These are phyloP conservation scores for Cataglyphis hispanica DNA, from an alignment of 1,140 invertebrate species.

Conservation along the genomic window DNA sequence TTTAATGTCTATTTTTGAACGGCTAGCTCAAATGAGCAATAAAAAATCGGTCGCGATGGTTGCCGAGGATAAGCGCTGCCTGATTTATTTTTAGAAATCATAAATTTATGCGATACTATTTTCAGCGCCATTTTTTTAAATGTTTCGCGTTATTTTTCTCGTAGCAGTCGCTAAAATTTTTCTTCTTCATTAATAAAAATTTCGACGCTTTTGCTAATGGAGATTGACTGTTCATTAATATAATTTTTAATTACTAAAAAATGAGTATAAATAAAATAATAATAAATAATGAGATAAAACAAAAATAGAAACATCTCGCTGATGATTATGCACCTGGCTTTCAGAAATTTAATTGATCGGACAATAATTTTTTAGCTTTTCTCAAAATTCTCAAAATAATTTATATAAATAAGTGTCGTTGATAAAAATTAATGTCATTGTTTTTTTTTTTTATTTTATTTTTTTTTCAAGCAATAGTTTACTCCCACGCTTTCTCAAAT, in stretches of 20 bases:
- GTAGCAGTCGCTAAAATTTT: background rate
- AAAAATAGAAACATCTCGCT: background rate
- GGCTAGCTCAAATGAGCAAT: constrained; percentile 18
- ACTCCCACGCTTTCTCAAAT: background rate
- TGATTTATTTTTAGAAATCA: constrained; percentile 42
- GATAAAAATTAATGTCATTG: background rate
- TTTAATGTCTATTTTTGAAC: constrained; percentile 13
- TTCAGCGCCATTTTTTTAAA: constrained; percentile 9
- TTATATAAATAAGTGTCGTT: background rate
- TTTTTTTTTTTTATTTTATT: background rate
- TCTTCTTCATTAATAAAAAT: background rate
- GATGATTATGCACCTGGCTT: background rate
- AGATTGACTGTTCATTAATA: background rate
- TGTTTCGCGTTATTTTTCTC: constrained; percentile 22
- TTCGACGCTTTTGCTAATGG: background rate
- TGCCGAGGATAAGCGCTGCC: constrained; percentile 16
- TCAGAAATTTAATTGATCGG: background rate
- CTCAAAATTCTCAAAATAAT: background rate
- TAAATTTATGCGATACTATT: constrained; percentile 37
- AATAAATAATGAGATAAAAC: background rate
- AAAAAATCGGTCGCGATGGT: constrained; percentile 16
- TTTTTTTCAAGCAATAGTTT: background rate
- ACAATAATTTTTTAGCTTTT: background rate
- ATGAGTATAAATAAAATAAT: no score
- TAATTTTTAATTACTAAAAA: background rate